Evolutionary conservation across 2,797 vertebrate species (phyloP).

Genomic region (Spheniscus humboldti): DNA sequence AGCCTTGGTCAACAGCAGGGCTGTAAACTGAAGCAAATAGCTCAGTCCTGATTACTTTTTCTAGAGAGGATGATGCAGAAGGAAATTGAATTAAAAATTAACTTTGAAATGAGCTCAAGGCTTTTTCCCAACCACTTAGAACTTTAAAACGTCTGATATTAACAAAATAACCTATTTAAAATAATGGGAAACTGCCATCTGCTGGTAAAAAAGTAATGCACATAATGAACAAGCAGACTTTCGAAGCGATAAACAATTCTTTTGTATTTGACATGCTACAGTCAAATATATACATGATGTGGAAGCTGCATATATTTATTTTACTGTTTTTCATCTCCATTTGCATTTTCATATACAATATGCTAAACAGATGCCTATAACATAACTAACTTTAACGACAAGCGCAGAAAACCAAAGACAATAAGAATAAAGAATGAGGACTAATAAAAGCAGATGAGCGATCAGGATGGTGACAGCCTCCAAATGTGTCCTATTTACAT

Average conservation of each 20-base stretch:
- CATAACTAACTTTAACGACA: constrained; percentile 44
- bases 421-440: constrained; percentile 58
- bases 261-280: constrained; percentile 23
- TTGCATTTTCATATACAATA: constrained; percentile 59
- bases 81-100: neutral
- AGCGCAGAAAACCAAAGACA: constrained; percentile 30
- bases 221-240: neutral
- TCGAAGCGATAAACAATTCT: neutral
- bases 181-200: constrained; percentile 73
- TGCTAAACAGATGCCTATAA: constrained; percentile 58
- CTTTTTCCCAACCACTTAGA: neutral
- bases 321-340: constrained; percentile 13
- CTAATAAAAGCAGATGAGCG: constrained; percentile 56
- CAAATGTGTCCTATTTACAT: constrained; percentile 59
- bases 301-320: constrained; percentile 50
- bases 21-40: neutral
- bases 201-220: constrained; percentile 50
- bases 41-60: neutral
- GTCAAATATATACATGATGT: neutral
- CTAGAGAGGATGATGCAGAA: neutral
- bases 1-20: neutral
- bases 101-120: neutral
- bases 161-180: constrained; percentile 35
- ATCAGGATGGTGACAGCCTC: constrained; percentile 46
- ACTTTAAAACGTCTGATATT: neutral